Base-by-base conservation (phyloP, 1,140 invertebrate genomes). In the Drosophila kohkoa region DNA sequence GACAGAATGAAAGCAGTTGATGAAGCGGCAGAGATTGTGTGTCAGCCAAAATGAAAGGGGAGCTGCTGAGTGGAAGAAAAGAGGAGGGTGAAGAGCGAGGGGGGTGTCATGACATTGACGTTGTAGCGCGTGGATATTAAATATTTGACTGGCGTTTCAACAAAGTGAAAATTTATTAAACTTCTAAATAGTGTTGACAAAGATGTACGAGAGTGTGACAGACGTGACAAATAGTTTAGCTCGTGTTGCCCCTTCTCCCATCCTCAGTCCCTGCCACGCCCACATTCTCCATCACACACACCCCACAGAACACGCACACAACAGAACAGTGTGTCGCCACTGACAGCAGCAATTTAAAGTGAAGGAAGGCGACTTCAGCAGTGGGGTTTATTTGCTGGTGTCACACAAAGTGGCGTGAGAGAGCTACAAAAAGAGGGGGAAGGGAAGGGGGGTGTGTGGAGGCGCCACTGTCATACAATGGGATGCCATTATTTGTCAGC, bases 341-440 rank as follows among this genome's bases (percentile, higher is more conserved):
- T 87, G 82, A 87, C 82, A 87, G 83, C 82, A 87, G 82, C 78
- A 86, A 86, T 86, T 86, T 86, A 86, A 82, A 86, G 82, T 86
- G 82, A 86, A 66, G 51, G 43, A 86, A 66, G 51, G 43, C 16
- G 25, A 51, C 35, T 49, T 7, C 6, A 32, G 32, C 20, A 43
- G 55, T 54, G 63, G 46, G 46, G 35, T 58, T 60, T 64, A 64
- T 71, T 57, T 62, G 59, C 59, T 78, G 48, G 62, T 67, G 64
- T 67, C 38, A 67, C 64, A 67, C 64, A 67, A 67, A 67, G 52
- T 67, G 64, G 64, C 64, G 43, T 57, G 64, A 67, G 64, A 67
- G 25, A 43, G 41, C 41, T 43, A 45, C 7, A 1, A 25, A 11
- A 7, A 41, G n/a, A 6, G 49, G 5, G 11, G 20, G 51, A 20